A percentile compares a stretch with the other conserved stretches of the same genome.
Evolutionary conservation across 2,797 vertebrate genomes (phyloP).

Genomic region (Vireo griseus): DNA sequence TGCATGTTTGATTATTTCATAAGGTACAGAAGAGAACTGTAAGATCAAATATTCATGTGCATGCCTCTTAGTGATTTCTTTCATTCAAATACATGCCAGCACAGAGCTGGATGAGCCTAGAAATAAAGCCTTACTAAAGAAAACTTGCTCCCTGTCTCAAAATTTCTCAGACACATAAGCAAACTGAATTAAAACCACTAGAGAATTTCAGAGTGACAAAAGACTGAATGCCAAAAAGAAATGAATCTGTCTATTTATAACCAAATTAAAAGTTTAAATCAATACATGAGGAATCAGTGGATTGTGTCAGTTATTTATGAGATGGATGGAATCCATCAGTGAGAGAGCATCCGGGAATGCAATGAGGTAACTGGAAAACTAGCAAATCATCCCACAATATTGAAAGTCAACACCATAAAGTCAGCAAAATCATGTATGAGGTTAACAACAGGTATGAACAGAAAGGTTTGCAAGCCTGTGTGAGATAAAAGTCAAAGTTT

Average conservation of each 20-base stretch:
- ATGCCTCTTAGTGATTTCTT: background rate
- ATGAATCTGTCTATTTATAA: background rate
- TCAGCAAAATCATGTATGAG: background rate
- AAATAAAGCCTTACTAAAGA: background rate
- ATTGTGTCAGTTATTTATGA: constrained; percentile 23
- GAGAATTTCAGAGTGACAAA: background rate
- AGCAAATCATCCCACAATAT: background rate
- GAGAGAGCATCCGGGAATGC: background rate
- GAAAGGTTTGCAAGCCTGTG: background rate
- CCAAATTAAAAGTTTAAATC: background rate
- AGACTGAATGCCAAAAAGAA: background rate
- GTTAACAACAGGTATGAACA: background rate
- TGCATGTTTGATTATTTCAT: background rate
- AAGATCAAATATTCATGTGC: background rate
- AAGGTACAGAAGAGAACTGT: background rate
- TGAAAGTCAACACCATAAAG: background rate
- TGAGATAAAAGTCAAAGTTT: background rate
- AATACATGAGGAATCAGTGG: background rate
- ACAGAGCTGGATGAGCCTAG: background rate
- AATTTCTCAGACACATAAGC: background rate
- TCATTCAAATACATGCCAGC: background rate
- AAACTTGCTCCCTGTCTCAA: background rate
- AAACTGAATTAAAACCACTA: constrained; percentile 9
- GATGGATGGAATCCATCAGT: background rate
- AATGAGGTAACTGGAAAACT: constrained; percentile 1